Evolutionary conservation across 2,797 vertebrate species (phyloP).

Genomic region (Enteromius fasciolatus): DNA sequence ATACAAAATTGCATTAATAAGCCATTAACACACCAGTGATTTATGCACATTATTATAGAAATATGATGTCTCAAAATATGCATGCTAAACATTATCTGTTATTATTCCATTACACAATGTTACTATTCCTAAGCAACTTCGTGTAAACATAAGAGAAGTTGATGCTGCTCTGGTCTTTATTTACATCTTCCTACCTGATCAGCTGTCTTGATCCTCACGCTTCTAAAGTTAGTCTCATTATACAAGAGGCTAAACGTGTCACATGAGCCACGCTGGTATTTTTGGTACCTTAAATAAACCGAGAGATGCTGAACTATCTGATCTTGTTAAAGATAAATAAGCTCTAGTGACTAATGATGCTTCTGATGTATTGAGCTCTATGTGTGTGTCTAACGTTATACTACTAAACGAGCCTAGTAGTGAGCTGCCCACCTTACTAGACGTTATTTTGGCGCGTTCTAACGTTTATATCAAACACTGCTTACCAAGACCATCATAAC

Average conservation of each 20-base stretch:
- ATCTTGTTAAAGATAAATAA: neutral
- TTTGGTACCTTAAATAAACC: neutral
- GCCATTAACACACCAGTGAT: neutral
- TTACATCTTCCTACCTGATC: constrained; percentile 22
- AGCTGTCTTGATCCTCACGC: neutral
- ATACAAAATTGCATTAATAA: neutral
- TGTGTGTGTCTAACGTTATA: neutral
- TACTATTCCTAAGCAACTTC: constrained; percentile 3
- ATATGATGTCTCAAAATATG: neutral
- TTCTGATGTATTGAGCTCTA: neutral
- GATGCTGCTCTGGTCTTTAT: neutral
- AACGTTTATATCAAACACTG: neutral
- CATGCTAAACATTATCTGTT: neutral
- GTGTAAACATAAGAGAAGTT: neutral
- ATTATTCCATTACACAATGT: neutral
- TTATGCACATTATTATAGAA: neutral
- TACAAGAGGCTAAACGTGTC: constrained; percentile 13
- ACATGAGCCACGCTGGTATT: constrained; percentile 15
- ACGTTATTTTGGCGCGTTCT: neutral
- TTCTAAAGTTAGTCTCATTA: constrained; percentile 24
- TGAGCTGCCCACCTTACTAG: neutral
- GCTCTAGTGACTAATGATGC: neutral
- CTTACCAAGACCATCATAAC: neutral
- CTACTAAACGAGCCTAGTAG: neutral
- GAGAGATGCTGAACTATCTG: neutral